A percentile compares a stretch with the other conserved stretches of the same genome.
These are phyloP conservation scores for Ennomos fuscantarius DNA, from an alignment of 2,888 invertebrate species.

Conservation along the genomic window DNA sequence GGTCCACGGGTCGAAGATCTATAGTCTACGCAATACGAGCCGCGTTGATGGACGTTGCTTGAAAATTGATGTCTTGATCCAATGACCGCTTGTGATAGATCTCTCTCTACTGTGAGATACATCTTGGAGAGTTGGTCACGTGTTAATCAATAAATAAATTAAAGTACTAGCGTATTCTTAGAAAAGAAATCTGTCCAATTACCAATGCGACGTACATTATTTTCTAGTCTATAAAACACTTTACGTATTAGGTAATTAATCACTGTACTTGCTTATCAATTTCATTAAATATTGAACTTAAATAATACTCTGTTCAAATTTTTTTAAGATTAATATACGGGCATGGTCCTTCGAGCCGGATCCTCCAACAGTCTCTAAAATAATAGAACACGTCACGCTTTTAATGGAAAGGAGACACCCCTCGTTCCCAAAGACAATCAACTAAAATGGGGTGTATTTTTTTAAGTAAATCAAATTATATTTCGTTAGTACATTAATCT, in stretches of 20 bases:
- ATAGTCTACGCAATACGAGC: slow-evolving; percentile 17
- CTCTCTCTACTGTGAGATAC: slow-evolving; percentile 9
- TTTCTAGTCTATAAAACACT: too few species aligned
- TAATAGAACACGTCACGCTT: neutral
- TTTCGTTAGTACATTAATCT: slow-evolving; percentile 25
- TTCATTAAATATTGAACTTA: too few species aligned
- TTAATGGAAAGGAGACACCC: slow-evolving; percentile 8
- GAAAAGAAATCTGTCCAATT: too few species aligned
- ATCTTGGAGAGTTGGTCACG: slow-evolving; percentile 4
- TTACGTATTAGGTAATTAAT: too few species aligned
- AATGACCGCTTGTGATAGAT: slow-evolving; percentile 18
- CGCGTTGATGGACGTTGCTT: slow-evolving; percentile 8
- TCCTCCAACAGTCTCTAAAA: too few species aligned
- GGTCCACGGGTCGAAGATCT: slow-evolving; percentile 14
- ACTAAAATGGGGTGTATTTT: slow-evolving; percentile 8
- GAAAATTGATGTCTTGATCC: slow-evolving; percentile 22
- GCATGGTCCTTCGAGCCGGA: too few species aligned
- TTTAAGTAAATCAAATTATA: slow-evolving; percentile 22
- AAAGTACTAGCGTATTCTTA: too few species aligned
- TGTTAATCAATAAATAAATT: slow-evolving; percentile 2
- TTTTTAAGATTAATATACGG: too few species aligned
- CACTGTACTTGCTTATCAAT: too few species aligned
- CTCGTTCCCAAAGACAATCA: slow-evolving; percentile 3
- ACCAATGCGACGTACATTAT: too few species aligned
- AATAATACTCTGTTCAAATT: too few species aligned